Base-by-base conservation (phyloP, 2,888 invertebrate species). In the Agrochola lota region DNA sequence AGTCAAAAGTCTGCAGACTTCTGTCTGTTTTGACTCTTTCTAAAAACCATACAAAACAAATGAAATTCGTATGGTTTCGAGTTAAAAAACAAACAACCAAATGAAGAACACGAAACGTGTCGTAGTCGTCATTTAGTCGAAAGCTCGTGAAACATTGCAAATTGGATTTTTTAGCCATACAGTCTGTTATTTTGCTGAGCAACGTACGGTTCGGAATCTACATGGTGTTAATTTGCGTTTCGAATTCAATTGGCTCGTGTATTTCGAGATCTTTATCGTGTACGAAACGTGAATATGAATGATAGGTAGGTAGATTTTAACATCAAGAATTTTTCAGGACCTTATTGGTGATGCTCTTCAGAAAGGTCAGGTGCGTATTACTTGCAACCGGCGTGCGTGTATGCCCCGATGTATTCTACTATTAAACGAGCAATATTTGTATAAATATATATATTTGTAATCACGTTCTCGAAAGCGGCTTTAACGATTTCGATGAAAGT, bases 61-160 rank as follows among this genome's bases (percentile, higher is more conserved):
- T n/a, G 12, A 49, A 68, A n/a, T 55, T 49, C 26, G 2, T 8
- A n/a, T 35, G 11, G 66, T n/a, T 46, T 55, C 26, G 3, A 55
- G 6, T 2, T n/a, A 11, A 30, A 80, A 80, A 74, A 62, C 35
- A 60, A 77, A 62, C 23, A 62, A 66, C 52, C 64, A 75, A 76
- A 68, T 59, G 59, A 86, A 78, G 73, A 78, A 81, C 62, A 62
- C 62, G 74, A 81, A 64, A 78, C 84, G 49, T 74, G 71, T 52
- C 63, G 60, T 69, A 59, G 35, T 52, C 57, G 55, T 46, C 60
- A 59, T 77, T 82, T 57, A 66, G 49, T 35, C 63, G 68, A 71
- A 82, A 40, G 55, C n/a, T 70, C 60, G 35, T 55, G n/a, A 71
- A 82, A 77, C 40, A 70, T 68, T 40, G 62, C n/a, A 62, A 83